Conservation (phyloP, 1,140 invertebrate species). For the Cotesia vestalis region DNA sequence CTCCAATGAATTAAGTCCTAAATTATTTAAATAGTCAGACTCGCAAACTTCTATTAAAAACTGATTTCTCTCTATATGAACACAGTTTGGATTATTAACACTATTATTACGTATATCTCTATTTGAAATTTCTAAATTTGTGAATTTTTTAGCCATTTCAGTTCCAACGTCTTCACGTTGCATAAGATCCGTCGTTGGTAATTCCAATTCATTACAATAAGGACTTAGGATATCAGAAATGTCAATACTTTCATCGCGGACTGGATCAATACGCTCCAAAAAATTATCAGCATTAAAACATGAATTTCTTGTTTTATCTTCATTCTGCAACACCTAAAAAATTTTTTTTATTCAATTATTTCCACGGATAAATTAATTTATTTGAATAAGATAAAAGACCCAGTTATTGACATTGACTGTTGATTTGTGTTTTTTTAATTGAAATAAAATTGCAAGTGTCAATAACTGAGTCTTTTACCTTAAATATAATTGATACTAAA, state of each 20-base stretch:
- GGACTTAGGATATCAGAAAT: constrained; percentile 37
- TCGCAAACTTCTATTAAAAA: constrained; percentile 35
- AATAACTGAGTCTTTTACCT: no score
- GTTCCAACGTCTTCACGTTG: neutral
- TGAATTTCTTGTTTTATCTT: neutral
- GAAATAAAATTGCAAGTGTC: no score
- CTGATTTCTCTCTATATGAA: constrained; percentile 28
- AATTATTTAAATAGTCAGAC: constrained; percentile 28
- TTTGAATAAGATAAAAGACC: no score
- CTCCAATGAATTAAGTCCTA: constrained; percentile 5
- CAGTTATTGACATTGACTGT: no score
- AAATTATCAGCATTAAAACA: neutral
- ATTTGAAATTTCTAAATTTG: neutral
- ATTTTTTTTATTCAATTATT: no score
- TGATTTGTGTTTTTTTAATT: no score
- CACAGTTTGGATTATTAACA: neutral
- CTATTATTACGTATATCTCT: constrained; percentile 14
- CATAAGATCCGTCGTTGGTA: constrained; percentile 15
- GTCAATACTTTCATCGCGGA: constrained; percentile 33
- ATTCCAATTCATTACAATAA: constrained; percentile 36
- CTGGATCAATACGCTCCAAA: constrained; percentile 13
- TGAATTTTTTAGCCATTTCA: neutral
- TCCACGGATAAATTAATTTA: no score
- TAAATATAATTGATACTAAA: neutral
- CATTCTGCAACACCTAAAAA: no score